phyloP scores from a whole-genome alignment of 2,113 vertebrate species.

The Amazona guildingii region DNA sequence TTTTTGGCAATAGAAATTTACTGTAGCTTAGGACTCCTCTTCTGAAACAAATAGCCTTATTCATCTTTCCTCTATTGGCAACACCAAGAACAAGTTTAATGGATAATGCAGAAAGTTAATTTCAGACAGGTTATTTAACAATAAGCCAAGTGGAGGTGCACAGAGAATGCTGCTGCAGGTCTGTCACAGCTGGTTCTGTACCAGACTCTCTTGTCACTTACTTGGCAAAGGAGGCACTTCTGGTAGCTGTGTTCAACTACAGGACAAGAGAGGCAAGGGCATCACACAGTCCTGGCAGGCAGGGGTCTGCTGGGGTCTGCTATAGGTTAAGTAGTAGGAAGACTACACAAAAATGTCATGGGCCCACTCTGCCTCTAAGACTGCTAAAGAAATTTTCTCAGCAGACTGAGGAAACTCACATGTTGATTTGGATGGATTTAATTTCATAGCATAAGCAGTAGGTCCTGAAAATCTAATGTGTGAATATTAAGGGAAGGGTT shows the following conservation, averaged over 20 bases:
- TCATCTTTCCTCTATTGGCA: not conserved
- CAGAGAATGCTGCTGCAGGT: not conserved
- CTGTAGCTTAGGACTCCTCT: not conserved
- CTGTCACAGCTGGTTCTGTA: not conserved
- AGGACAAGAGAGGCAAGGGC: not conserved
- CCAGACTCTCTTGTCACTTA: not conserved
- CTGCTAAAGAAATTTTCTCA: not conserved
- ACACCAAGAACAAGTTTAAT: not conserved
- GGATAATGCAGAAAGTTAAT: not conserved
- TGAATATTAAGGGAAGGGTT: not conserved
- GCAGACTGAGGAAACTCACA: not conserved
- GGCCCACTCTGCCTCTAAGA: not conserved
- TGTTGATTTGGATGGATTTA: not conserved
- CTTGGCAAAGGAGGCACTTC: not conserved
- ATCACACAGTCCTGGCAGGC: not conserved
- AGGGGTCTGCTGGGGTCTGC: not conserved
- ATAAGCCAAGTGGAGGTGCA: not conserved
- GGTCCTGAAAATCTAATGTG: not conserved
- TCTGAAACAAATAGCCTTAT: slow-evolving; percentile 16
- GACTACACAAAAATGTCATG: not conserved
- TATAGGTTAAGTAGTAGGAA: not conserved
- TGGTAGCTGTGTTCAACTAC: not conserved
- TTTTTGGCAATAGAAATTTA: slow-evolving; percentile 30
- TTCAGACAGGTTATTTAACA: not conserved
- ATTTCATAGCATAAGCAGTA: not conserved